phyloP scores from a whole-genome alignment of 2,113 vertebrate genomes.

The Colinus virginianus region DNA sequence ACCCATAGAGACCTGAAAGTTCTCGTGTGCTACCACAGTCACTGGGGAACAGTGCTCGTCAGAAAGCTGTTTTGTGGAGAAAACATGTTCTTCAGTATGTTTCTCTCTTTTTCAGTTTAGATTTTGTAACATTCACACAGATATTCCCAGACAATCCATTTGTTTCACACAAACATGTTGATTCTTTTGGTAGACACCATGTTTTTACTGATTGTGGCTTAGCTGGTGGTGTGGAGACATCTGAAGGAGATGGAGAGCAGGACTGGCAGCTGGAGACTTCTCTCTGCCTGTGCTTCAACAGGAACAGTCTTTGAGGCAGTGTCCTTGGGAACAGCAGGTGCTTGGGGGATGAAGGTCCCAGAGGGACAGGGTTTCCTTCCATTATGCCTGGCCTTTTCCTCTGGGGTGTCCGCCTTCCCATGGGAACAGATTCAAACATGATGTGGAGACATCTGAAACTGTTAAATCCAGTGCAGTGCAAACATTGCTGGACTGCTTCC shows the following conservation, averaged over 20 bases:
- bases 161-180: neutral
- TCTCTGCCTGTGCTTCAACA: neutral
- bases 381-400: neutral
- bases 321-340: neutral
- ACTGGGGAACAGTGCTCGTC: neutral
- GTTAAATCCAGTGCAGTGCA: neutral
- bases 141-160: neutral
- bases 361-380: neutral
- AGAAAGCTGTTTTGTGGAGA: neutral
- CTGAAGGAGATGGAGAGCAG: fast-evolving
- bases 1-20: neutral
- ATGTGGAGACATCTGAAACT: constrained; percentile 7
- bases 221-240: neutral
- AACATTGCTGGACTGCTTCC: constrained; percentile 12
- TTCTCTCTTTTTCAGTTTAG: neutral
- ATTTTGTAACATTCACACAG: neutral
- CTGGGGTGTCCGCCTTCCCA: neutral
- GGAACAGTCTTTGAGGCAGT: neutral
- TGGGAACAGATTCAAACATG: neutral
- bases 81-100: neutral
- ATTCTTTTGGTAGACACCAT: neutral
- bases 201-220: neutral
- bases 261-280: neutral
- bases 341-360: neutral
- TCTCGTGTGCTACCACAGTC: neutral